Conservation (phyloP, 2,113 vertebrate genomes). For the Sinocyclocheilus anshuiensis region DNA sequence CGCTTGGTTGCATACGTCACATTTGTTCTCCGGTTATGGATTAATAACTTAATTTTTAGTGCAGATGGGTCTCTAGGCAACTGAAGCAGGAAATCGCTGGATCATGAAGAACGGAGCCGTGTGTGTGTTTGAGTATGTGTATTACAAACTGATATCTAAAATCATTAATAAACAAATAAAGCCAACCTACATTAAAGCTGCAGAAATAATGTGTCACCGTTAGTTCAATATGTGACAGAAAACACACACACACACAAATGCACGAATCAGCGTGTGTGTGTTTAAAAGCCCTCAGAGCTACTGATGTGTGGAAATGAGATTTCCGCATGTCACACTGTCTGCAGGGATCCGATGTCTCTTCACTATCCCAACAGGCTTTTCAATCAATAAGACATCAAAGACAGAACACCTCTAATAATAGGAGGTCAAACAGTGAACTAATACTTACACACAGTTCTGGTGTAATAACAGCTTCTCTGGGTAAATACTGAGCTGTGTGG, state of each 20-base stretch:
- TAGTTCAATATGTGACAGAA: neutral
- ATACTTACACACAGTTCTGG: conserved; percentile 27
- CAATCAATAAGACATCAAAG: conserved; percentile 58
- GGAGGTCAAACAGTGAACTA: conserved; percentile 39
- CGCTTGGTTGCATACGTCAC: conserved; percentile 16
- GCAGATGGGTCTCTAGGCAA: conserved; percentile 40
- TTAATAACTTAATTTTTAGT: conserved; percentile 28
- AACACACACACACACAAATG: neutral
- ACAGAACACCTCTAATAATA: conserved; percentile 56
- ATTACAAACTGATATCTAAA: neutral
- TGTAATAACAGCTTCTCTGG: neutral
- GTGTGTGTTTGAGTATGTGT: conserved; percentile 22
- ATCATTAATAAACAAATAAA: neutral
- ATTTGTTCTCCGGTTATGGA: conserved; percentile 9
- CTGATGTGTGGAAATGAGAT: conserved; percentile 4
- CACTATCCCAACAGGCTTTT: conserved; percentile 43
- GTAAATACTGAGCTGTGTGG: conserved; percentile 4
- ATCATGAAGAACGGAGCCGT: neutral
- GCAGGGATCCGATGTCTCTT: conserved; percentile 44
- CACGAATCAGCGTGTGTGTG: neutral
- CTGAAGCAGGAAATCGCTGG: neutral
- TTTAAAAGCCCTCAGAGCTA: neutral
- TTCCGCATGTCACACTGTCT: conserved; percentile 33
- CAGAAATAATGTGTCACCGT: neutral
- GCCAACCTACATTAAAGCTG: neutral